Evolutionary conservation across 1,140 invertebrate genomes (phyloP).

Genomic region (Phymorhynchus buccinoides): DNA sequence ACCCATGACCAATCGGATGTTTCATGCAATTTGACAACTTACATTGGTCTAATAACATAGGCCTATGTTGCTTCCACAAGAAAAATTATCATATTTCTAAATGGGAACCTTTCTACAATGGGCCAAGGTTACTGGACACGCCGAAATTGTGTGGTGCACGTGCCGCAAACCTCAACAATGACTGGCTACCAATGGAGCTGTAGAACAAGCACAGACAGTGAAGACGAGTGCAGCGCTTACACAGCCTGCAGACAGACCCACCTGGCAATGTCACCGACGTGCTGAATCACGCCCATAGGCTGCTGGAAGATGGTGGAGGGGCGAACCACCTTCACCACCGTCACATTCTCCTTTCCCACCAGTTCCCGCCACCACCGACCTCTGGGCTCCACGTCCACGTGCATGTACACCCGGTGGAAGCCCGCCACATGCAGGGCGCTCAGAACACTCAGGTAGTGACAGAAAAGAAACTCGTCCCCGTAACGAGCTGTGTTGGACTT

Average conservation of each 20-base stretch:
- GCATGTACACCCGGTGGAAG: conserved; percentile 27
- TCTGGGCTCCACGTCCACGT: conserved; percentile 22
- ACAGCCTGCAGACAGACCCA: too few species aligned
- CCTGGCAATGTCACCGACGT: not conserved
- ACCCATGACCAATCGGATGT: too few species aligned
- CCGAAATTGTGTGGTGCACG: too few species aligned
- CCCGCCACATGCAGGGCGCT: conserved; percentile 35
- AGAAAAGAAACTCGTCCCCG: not conserved
- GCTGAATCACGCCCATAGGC: not conserved
- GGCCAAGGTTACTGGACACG: too few species aligned
- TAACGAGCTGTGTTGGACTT: not conserved
- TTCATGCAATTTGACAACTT: too few species aligned
- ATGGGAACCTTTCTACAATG: too few species aligned
- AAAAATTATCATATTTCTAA: too few species aligned
- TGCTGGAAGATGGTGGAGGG: conserved; percentile 14
- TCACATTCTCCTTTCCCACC: conserved; percentile 29
- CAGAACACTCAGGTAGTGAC: conserved; percentile 29
- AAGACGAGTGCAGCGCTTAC: too few species aligned
- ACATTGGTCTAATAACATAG: too few species aligned
- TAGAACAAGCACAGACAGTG: not conserved
- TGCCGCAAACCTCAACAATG: too few species aligned
- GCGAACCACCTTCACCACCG: conserved; percentile 8
- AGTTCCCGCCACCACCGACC: conserved; percentile 35
- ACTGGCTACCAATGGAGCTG: not conserved
- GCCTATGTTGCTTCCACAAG: too few species aligned